phyloP scores from a whole-genome alignment of 2,797 vertebrate genomes.

The Brachyrhaphis roseni region DNA sequence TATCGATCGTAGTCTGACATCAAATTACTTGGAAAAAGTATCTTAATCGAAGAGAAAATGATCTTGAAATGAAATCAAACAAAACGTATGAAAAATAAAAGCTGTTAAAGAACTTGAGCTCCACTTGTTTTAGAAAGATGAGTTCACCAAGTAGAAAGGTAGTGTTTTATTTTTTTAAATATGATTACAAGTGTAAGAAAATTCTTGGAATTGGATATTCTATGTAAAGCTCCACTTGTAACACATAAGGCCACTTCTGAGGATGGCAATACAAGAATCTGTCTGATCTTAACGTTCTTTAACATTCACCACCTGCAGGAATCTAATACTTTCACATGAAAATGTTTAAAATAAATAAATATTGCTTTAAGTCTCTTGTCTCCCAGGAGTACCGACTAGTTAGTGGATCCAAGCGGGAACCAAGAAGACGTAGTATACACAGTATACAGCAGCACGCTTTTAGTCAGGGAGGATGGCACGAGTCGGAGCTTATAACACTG shows the following conservation, averaged over 20 bases:
- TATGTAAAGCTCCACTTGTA: conserved; percentile 27
- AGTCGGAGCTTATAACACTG: conserved; percentile 9
- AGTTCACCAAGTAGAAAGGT: background rate
- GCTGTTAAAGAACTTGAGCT: background rate
- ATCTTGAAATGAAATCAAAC: background rate
- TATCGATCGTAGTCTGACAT: background rate
- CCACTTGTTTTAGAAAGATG: background rate
- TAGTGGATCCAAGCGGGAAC: background rate
- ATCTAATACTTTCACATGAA: background rate
- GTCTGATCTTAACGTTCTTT: background rate
- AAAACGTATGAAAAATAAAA: background rate
- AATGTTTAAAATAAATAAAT: conserved; percentile 10
- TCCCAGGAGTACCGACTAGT: background rate
- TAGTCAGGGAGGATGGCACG: background rate
- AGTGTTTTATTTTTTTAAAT: conserved; percentile 22
- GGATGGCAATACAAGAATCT: conserved; percentile 3
- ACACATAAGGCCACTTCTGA: conserved; percentile 52
- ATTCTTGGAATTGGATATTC: conserved; percentile 40
- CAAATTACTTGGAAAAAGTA: background rate
- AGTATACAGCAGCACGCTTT: conserved; percentile 44
- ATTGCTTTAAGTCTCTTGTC: conserved; percentile 50
- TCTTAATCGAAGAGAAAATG: background rate
- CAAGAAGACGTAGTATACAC: conserved; percentile 44
- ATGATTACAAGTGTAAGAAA: conserved; percentile 34
- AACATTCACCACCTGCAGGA: background rate